These are phyloP conservation scores for Adelosebastes latens DNA, from an alignment of 2,797 vertebrate genomes.

Conservation along the genomic window DNA sequence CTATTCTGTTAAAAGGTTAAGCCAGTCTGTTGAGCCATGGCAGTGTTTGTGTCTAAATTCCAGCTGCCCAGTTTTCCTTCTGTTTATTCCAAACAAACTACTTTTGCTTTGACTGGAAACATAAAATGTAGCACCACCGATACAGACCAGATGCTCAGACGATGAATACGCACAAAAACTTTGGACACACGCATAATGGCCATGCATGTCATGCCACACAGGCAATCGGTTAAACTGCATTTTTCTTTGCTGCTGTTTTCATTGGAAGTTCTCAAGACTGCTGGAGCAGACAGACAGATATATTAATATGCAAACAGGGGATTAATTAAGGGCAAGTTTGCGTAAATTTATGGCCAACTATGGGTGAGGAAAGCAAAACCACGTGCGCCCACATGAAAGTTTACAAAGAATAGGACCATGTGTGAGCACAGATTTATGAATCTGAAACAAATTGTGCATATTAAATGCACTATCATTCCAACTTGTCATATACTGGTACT, in stretches of 20 bases:
- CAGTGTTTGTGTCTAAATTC: not conserved
- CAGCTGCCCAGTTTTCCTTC: slow-evolving; percentile 1
- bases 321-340: not conserved
- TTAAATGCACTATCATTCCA: not conserved
- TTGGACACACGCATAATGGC: not conserved
- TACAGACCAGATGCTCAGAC: not conserved
- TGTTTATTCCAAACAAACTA: slow-evolving; percentile 26
- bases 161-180: not conserved
- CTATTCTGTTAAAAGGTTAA: not conserved
- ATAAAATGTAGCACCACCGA: not conserved
- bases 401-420: not conserved
- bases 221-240: not conserved
- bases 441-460: not conserved
- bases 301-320: not conserved
- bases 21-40: not conserved
- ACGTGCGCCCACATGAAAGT: not conserved
- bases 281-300: not conserved
- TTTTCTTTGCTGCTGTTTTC: not conserved
- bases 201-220: not conserved
- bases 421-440: not conserved
- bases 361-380: not conserved
- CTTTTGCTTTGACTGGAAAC: not conserved
- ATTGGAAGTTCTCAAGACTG: not conserved
- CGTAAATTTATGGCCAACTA: not conserved
- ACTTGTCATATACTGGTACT: too few relatives aligned